Evolutionary conservation across 2,113 vertebrate genomes (phyloP), one percentile per base, ranked within the genome.

Genomic region (Empidonax alnorum): DNA sequence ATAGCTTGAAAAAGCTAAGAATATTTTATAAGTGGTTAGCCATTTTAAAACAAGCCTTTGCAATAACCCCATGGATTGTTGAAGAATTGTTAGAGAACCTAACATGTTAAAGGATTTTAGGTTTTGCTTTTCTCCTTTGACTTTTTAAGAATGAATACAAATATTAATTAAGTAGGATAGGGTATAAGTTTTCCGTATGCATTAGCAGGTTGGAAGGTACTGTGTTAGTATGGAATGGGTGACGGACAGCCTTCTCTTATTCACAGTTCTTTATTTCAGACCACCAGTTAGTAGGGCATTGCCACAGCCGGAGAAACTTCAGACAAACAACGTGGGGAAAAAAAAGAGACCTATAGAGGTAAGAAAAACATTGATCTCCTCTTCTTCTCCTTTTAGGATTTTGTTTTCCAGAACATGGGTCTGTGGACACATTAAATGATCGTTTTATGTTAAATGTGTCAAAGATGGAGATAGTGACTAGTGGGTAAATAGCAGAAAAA

Each of bases 281-380:
- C 99, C 99, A 96, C 99, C 99, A 53, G 99, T 99, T 96, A 99
- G 99, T 98, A 98, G 99, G 97, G 99, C 99, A 46, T 95, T 99
- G 77, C 99, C 99, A n/a, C 98, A 98, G 96, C 99, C 99, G 24
- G 99, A 99, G 97, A 99, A 99, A 92, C 98, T 99, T 55, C 99
- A 99, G 96, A 99, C 99, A 84, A 99, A 99, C 93, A 99, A 99
- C 17, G 98, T 99, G 21, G 99, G 99, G 77, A 99, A 99, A 97
- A 99, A 99, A 97, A 99, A 99, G 98, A 99, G 99, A 94, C 99
- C 99, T 19, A 99, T 99, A 66, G 99, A 99, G 98, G 99, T 99
- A 97, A 98, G 97, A 46, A 81, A 74, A 90, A 20, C 15, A 33
- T 12, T 62, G 12, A 56, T 76, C 4, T 71, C 35, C 28, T 68